Evolutionary conservation across 1,140 invertebrate genomes (phyloP), one percentile per base, ranked within the genome.

Genomic region (Ditylenchus dipsaci): DNA sequence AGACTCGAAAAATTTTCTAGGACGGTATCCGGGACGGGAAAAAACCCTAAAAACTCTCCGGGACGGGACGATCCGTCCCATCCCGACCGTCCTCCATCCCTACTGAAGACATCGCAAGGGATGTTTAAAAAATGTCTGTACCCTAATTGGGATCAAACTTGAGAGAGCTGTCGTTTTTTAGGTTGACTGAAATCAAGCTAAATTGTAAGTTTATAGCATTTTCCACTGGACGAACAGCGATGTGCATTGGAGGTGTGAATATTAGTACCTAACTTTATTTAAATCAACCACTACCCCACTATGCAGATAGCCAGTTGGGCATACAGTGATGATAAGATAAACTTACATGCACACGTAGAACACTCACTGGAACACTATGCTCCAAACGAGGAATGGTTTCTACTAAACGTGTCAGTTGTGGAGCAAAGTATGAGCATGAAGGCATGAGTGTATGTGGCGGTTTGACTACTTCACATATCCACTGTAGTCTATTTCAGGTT

Each of bases 231-330:
- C 47, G 70, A 74, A 56, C 77, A 79, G 47, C 49, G 65, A 53
- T 79, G 77, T 69, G 69, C 78, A 1, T 57, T 79, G 19, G 78
- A 79, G 65, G 78, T 80, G 66, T 45, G n/a, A 45, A 5, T 43
- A 64, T 66, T n/a, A 27, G 1, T 66, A 65, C 0, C 1, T 1
- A 19, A 15, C 21, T 42, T 45, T n/a, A 45, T 45, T n/a, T n/a
- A n/a, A n/a, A n/a, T n/a, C n/a, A n/a, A n/a, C n/a, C 42, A 42
- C 7, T 7, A 69, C 38, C 45, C n/a, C n/a, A n/a, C n/a, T n/a
- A n/a, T n/a, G n/a, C n/a, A 77, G 76, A 73, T 77, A 43, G 77
- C 77, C 5, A 76, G 72, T 42, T 79, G 77, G 77, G 65, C 73
- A 0, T 79, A 79, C 62, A 66, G 63, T 27, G 62, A 73, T 9